These are phyloP conservation scores for Rhabdornis inornatus DNA, from an alignment of 2,113 vertebrate genomes.

Conservation along the genomic window DNA sequence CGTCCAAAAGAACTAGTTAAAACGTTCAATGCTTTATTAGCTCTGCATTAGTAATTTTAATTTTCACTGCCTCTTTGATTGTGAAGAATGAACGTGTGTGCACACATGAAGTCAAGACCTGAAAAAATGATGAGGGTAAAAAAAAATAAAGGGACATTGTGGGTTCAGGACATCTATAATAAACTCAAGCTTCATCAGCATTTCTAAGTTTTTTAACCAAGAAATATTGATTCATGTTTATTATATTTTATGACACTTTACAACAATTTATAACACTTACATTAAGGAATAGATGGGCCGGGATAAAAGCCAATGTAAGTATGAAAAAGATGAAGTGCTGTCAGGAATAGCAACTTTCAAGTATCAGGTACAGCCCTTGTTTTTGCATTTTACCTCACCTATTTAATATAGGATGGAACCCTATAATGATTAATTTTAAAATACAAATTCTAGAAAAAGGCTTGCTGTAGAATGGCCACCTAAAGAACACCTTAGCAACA, in stretches of 20 bases:
- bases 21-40: not conserved
- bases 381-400: slow-evolving; percentile 60
- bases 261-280: slow-evolving; percentile 80
- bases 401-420: slow-evolving; percentile 32
- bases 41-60: slow-evolving; percentile 24
- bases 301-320: slow-evolving; percentile 74
- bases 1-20: slow-evolving; percentile 2
- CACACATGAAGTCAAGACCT: not conserved
- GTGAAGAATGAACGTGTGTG: slow-evolving; percentile 18
- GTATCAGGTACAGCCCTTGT: slow-evolving; percentile 57
- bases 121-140: slow-evolving; percentile 7
- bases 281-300: slow-evolving; percentile 77
- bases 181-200: slow-evolving; percentile 72
- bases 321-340: slow-evolving; percentile 74
- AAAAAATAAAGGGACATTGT: slow-evolving; percentile 54
- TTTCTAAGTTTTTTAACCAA: slow-evolving; percentile 78
- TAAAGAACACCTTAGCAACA: not conserved
- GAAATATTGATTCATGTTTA: slow-evolving; percentile 81
- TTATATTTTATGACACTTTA: slow-evolving; percentile 77
- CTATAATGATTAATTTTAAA: slow-evolving; percentile 32
- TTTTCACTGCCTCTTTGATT: slow-evolving; percentile 24
- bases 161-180: slow-evolving; percentile 57
- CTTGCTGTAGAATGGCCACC: not conserved
- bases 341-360: slow-evolving; percentile 70
- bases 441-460: not conserved